Evolutionary conservation across 1,140 invertebrate species (phyloP).

Genomic region (Diachasmimorpha longicaudata): DNA sequence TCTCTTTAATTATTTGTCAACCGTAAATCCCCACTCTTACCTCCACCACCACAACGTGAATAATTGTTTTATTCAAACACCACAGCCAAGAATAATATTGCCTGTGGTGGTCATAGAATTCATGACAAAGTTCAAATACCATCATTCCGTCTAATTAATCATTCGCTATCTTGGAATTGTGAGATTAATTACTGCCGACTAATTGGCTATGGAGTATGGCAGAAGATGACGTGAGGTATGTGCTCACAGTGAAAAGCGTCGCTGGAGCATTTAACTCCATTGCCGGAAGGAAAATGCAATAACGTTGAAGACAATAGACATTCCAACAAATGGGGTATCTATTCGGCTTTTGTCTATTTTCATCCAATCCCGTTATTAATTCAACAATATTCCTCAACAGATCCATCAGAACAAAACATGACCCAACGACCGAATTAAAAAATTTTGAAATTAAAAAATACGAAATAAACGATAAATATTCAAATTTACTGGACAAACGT

Average conservation of each 20-base stretch:
- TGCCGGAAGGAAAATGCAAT: neutral
- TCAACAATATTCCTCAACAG: no score
- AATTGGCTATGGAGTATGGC: neutral
- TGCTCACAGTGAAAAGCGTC: neutral
- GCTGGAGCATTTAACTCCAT: neutral
- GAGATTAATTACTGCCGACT: neutral
- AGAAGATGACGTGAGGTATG: constrained; percentile 1
- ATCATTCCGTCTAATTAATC: neutral
- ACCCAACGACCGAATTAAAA: no score
- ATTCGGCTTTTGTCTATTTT: no score
- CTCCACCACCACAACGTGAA: neutral
- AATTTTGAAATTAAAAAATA: no score
- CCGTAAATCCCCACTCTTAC: neutral
- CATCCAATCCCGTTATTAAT: no score
- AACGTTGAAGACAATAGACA: neutral
- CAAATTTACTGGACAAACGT: no score
- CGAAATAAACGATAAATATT: no score
- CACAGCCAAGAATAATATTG: neutral
- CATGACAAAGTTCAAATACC: neutral
- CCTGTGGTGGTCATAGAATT: neutral
- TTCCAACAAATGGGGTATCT: neutral
- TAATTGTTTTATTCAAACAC: neutral
- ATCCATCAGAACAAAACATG: no score
- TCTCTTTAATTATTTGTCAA: neutral
- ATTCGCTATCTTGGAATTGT: neutral